Conservation (phyloP, 2,888 invertebrate genomes). For the Pocota personata region DNA sequence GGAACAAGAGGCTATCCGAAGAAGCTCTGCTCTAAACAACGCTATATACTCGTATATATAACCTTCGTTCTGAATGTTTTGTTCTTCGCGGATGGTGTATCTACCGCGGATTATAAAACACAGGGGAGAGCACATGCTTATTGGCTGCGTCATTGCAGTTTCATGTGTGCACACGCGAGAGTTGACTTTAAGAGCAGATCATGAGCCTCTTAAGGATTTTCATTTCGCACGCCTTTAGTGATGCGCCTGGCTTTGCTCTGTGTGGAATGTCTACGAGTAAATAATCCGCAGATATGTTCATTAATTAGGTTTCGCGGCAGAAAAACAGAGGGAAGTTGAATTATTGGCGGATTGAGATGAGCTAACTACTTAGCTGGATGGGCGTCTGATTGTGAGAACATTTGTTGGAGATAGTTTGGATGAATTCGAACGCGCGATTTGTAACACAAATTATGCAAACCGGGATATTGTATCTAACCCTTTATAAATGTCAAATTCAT, state of each 20-base stretch:
- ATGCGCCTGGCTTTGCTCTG: not conserved
- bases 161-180: not conserved
- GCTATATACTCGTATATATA: too few relatives aligned
- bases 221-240: not conserved
- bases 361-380: not conserved
- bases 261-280: constrained; percentile 4
- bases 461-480: too few relatives aligned
- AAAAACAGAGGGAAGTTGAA: not conserved
- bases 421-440: too few relatives aligned
- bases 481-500: too few relatives aligned
- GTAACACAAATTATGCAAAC: too few relatives aligned
- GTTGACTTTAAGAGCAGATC: not conserved
- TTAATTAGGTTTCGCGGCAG: not conserved
- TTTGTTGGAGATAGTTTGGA: too few relatives aligned
- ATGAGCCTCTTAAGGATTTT: not conserved
- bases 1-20: not conserved
- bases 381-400: not conserved
- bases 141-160: not conserved
- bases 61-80: not conserved
- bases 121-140: not conserved
- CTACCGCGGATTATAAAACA: not conserved
- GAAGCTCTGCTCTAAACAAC: not conserved
- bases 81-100: not conserved
- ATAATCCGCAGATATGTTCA: not conserved
- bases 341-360: not conserved